Evolutionary conservation across 2,888 invertebrate genomes (phyloP).

Genomic region (Belgica antarctica): DNA sequence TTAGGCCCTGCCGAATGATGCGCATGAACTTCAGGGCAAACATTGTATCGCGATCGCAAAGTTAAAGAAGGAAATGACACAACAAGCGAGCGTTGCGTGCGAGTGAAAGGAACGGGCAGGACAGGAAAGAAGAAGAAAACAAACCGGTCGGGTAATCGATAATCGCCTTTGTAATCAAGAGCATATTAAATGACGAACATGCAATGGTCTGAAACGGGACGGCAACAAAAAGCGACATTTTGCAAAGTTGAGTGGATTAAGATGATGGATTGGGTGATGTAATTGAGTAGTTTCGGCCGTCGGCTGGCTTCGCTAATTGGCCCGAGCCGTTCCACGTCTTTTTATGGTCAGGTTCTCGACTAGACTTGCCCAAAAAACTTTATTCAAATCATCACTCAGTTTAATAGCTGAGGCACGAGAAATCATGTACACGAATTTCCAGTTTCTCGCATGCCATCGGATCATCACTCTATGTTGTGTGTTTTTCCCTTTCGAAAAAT

Average conservation of each 20-base stretch:
- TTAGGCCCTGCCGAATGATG: background rate
- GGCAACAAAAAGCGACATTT: too few relatives aligned
- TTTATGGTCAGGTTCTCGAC: background rate
- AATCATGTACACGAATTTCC: constrained; percentile 13
- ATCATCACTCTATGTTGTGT: background rate
- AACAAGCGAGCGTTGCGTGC: background rate
- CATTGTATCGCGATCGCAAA: too few relatives aligned
- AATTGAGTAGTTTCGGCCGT: background rate
- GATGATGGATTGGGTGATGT: background rate
- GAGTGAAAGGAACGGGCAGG: background rate
- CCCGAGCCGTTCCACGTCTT: background rate
- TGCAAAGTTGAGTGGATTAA: background rate
- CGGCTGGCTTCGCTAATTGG: background rate
- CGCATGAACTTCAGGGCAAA: background rate
- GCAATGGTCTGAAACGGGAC: too few relatives aligned
- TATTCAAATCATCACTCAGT: background rate
- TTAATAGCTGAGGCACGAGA: background rate
- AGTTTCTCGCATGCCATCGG: constrained; percentile 13
- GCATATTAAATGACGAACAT: background rate
- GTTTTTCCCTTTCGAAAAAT: background rate
- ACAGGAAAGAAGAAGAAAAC: background rate
- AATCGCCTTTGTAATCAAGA: background rate
- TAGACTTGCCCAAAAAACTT: background rate
- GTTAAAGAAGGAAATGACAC: background rate
- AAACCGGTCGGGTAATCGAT: background rate